Conservation (phyloP, 2,797 vertebrate species). For the Pseudotriccus pelzelni region DNA sequence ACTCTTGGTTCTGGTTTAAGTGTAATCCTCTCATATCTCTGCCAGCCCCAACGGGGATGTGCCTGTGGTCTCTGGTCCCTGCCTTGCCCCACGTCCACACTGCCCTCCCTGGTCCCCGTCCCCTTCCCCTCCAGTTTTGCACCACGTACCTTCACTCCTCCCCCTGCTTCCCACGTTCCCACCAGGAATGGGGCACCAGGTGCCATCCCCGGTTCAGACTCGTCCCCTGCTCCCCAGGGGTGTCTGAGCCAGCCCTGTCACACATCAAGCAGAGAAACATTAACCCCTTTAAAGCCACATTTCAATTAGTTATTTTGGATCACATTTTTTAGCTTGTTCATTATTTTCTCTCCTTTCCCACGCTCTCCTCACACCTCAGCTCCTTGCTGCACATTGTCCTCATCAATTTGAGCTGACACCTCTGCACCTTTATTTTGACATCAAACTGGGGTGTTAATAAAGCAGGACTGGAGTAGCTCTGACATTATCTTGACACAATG, state of each 20-base stretch:
- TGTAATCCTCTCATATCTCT: not conserved
- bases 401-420: not conserved
- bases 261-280: not conserved
- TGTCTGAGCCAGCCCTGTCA: not conserved
- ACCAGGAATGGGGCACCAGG: not conserved
- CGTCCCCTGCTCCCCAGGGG: not conserved
- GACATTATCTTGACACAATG: conserved; percentile 10
- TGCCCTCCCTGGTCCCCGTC: not conserved
- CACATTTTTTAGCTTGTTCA: not conserved
- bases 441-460: not conserved
- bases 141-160: not conserved
- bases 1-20: not conserved
- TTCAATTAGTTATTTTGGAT: not conserved
- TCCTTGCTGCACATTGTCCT: not conserved
- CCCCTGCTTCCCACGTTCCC: not conserved
- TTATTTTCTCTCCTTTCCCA: not conserved
- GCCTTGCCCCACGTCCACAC: not conserved
- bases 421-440: conserved; percentile 10
- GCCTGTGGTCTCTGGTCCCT: not conserved
- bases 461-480: not conserved
- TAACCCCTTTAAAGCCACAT: not conserved
- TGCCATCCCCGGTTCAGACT: not conserved
- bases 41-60: not conserved
- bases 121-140: not conserved
- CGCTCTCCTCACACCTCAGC: not conserved